phyloP scores from a whole-genome alignment of 2,113 vertebrate genomes.

The Xerus inauris region DNA sequence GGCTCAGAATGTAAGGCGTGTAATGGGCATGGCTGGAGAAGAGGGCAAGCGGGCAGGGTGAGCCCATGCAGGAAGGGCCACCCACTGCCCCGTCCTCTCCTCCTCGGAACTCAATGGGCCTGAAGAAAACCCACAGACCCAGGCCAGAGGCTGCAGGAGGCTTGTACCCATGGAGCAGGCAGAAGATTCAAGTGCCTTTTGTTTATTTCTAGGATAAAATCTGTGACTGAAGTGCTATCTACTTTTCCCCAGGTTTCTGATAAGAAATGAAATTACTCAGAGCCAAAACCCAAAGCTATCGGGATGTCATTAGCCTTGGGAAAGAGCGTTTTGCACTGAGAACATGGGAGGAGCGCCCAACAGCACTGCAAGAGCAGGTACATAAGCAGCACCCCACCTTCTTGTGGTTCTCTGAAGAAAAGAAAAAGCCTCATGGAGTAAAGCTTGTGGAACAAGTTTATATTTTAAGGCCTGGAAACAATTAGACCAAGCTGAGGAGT shows the following conservation, averaged over 20 bases:
- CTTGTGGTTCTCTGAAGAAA: not conserved
- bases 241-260: not conserved
- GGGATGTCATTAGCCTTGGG: not conserved
- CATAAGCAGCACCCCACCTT: not conserved
- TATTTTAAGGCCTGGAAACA: not conserved
- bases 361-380: not conserved
- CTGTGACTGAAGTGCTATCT: not conserved
- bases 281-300: not conserved
- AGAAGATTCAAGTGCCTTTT: accelerated
- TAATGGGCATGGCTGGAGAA: not conserved
- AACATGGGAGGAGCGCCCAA: accelerated
- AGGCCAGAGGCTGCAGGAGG: not conserved
- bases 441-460: not conserved
- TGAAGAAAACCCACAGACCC: too few species aligned
- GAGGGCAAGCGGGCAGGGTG: accelerated
- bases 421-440: not conserved
- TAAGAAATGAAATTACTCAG: not conserved
- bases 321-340: not conserved
- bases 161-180: not conserved
- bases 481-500: not conserved
- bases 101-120: too few species aligned
- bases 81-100: not conserved
- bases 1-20: not conserved
- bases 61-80: accelerated
- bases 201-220: accelerated